Conservation (phyloP, 1,140 invertebrate genomes). For the Tetramorium alpestre region DNA sequence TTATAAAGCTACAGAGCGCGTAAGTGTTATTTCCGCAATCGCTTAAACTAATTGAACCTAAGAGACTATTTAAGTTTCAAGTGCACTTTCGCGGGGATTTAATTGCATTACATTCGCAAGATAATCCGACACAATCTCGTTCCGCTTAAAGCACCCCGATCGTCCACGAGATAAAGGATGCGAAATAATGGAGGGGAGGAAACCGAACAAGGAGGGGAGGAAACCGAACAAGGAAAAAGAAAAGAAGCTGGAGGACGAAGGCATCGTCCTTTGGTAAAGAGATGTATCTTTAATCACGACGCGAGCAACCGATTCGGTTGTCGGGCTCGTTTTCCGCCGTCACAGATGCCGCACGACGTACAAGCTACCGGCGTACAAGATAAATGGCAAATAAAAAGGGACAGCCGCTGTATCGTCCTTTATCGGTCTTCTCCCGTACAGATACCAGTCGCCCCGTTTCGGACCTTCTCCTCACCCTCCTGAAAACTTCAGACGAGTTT, state of each 20-base stretch:
- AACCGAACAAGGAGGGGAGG: too few relatives aligned
- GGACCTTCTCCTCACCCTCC: constrained; percentile 33
- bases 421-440: neutral
- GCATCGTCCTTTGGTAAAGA: neutral
- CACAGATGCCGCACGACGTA: constrained; percentile 15
- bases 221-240: neutral
- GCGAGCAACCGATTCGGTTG: constrained; percentile 33
- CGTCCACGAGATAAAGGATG: constrained; percentile 5
- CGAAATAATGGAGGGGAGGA: constrained; percentile 9
- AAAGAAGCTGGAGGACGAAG: neutral
- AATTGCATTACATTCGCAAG: constrained; percentile 23
- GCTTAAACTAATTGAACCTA: neutral
- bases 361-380: constrained; percentile 56
- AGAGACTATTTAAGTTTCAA: constrained; percentile 13
- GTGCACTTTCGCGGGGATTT: constrained; percentile 1
- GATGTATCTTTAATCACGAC: constrained; percentile 48
- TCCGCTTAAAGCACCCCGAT: constrained; percentile 12
- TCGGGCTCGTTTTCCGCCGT: constrained; percentile 39
- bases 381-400: constrained; percentile 60
- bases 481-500: constrained; percentile 58
- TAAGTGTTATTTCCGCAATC: neutral
- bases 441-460: neutral
- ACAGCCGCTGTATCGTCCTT: neutral
- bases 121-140: constrained; percentile 36
- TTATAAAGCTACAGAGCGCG: neutral